These are phyloP conservation scores for Calameuta idolon DNA, from an alignment of 2,888 invertebrate genomes.

Conservation along the genomic window DNA sequence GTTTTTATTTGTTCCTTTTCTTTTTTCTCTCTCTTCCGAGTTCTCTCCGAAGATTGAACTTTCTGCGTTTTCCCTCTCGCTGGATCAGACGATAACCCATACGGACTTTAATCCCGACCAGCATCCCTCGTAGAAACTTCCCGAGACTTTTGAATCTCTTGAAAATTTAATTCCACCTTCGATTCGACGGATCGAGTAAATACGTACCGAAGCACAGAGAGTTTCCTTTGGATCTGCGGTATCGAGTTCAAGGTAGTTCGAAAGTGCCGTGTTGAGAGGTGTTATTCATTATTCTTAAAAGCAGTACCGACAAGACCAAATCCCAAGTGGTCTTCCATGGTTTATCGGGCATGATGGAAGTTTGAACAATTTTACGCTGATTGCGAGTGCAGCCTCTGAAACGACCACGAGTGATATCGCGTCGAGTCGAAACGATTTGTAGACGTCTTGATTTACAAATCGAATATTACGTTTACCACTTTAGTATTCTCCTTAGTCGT, in stretches of 20 bases:
- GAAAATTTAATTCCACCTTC: not conserved
- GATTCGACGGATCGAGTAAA: not conserved
- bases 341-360: not conserved
- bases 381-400: not conserved
- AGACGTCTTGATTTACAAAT: not conserved
- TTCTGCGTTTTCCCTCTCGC: not conserved
- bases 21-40: not conserved
- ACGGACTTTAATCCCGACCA: not conserved
- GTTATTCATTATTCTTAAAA: not conserved
- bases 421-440: not conserved
- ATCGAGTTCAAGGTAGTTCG: not conserved
- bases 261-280: not conserved
- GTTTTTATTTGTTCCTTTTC: not conserved
- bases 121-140: not conserved
- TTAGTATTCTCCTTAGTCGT: not conserved
- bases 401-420: not conserved
- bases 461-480: not conserved
- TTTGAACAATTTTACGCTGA: not conserved
- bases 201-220: not conserved
- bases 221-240: not conserved
- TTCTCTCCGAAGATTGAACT: not conserved
- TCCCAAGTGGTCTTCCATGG: not conserved
- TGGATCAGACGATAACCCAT: not conserved
- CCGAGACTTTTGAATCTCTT: not conserved
- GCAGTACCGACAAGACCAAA: not conserved